Percentiles rank a stretch among this genome's conserved stretches.
phyloP scores from a whole-genome alignment of 2,888 invertebrate species.

The Andrena hattorfiana region DNA sequence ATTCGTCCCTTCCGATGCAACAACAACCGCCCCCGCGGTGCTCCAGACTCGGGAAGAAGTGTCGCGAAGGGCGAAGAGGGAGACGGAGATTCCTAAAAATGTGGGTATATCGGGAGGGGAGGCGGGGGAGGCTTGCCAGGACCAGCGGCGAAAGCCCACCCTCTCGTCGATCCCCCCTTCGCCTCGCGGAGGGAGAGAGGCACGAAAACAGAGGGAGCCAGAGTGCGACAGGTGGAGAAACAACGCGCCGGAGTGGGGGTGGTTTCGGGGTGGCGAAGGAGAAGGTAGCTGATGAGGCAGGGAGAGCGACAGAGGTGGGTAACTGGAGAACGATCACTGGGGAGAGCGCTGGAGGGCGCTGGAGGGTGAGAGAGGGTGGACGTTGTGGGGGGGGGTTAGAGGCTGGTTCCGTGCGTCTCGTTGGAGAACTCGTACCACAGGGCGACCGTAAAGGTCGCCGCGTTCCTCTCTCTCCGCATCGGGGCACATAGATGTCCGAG shows the following conservation, averaged over 20 bases:
- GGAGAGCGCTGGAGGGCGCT: background rate
- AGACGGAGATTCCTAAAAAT: constrained; percentile 29
- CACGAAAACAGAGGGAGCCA: constrained; percentile 50
- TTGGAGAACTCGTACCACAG: constrained; percentile 68
- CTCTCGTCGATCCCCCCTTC: constrained; percentile 27
- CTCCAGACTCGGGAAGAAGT: background rate
- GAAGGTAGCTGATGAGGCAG: constrained; percentile 20
- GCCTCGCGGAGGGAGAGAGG: constrained; percentile 41
- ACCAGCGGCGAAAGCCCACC: constrained; percentile 37
- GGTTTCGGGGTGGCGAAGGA: constrained; percentile 46
- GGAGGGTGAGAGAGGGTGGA: constrained; percentile 28
- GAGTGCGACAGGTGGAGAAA: constrained; percentile 58
- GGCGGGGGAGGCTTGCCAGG: constrained; percentile 36
- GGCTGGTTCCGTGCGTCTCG: constrained; percentile 58
- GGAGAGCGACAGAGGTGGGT: constrained; percentile 29
- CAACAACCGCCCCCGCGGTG: background rate
- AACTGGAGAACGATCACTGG: constrained; percentile 29
- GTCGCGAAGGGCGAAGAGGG: background rate
- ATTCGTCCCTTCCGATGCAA: background rate
- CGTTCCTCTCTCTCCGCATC: constrained; percentile 45
- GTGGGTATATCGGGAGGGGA: background rate
- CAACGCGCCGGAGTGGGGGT: constrained; percentile 29
- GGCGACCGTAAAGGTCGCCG: constrained; percentile 70
- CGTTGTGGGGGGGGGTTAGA: constrained; percentile 39
- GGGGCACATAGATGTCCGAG: constrained; percentile 49